Percentiles rank a stretch among this genome's conserved stretches.
Conservation (phyloP, 53 echinoderm and acorn worm genomes). For the Mesocentrotus franciscanus region DNA sequence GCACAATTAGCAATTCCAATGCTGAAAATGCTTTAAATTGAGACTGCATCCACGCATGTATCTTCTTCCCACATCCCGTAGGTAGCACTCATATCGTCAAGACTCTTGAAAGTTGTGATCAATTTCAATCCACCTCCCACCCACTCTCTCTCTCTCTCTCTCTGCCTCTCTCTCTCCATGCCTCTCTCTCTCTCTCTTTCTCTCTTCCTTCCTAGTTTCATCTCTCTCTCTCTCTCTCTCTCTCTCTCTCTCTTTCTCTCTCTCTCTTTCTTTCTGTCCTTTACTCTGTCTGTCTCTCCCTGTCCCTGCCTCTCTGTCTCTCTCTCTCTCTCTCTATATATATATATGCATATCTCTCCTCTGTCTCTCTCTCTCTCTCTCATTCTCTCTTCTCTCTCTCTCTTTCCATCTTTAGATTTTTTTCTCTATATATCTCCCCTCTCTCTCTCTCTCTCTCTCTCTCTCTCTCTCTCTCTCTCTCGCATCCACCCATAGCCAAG, state of each 20-base stretch:
- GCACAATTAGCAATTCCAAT: constrained; percentile 34
- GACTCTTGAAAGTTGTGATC: constrained; percentile 50
- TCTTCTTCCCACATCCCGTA: constrained; percentile 2
- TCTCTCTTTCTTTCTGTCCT: background rate
- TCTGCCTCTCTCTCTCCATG: background rate
- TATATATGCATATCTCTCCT: background rate
- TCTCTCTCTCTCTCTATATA: background rate
- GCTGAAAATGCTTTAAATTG: background rate
- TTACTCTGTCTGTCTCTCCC: background rate
- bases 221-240: background rate
- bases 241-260: background rate
- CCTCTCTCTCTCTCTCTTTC: background rate
- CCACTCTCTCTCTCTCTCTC: constrained; percentile 3
- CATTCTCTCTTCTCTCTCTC: too few relatives aligned
- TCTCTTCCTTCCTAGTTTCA: background rate
- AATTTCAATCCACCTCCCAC: constrained; percentile 54
- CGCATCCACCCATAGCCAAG: background rate
- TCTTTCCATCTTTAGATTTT: background rate
- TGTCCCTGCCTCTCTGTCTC: background rate
- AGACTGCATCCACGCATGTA: background rate
- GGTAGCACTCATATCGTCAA: constrained; percentile 1
- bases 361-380: background rate
- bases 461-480: background rate
- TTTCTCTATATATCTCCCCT: background rate
- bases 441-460: background rate